Evolutionary conservation across 2,113 vertebrate genomes (phyloP).

Genomic region (Garra rufa): DNA sequence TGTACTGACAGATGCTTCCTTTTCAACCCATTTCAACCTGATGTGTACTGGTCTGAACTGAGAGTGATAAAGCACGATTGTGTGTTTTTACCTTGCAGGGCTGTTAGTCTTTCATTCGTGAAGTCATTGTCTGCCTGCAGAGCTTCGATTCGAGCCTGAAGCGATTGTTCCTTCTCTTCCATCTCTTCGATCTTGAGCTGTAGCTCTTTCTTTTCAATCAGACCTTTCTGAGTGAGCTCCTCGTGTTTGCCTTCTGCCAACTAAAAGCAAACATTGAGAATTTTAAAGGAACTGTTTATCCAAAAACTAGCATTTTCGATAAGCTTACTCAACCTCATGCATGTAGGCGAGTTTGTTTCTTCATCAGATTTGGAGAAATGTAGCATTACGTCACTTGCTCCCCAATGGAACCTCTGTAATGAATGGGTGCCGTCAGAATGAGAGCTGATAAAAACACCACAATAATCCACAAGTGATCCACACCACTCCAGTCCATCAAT

Average conservation of each 20-base stretch:
- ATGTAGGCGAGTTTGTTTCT: background rate
- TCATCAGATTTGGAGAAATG: too few relatives aligned
- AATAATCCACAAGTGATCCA: background rate
- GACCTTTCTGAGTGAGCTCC: slow-evolving; percentile 92
- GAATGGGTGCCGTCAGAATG: background rate
- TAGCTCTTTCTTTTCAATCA: slow-evolving; percentile 90
- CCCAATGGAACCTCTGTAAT: too few relatives aligned
- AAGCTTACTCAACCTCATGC: background rate
- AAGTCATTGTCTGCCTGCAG: slow-evolving; percentile 98
- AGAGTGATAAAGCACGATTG: background rate
- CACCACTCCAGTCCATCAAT: too few relatives aligned
- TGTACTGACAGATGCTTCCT: background rate
- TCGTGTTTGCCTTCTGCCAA: slow-evolving; percentile 90
- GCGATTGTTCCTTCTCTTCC: slow-evolving; percentile 98
- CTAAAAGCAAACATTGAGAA: slow-evolving; percentile 64
- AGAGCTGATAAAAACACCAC: background rate
- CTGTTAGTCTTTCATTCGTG: slow-evolving; percentile 93
- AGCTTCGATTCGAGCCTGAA: slow-evolving; percentile 97
- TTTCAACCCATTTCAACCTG: background rate
- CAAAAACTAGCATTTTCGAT: too few relatives aligned
- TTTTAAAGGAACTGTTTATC: background rate
- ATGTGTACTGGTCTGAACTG: too few relatives aligned
- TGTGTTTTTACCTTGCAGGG: slow-evolving; percentile 87
- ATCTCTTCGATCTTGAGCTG: slow-evolving; percentile 94
- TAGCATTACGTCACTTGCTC: too few relatives aligned